Base-by-base conservation (phyloP, 2,797 vertebrate species). In the Rhinichthys osculus region DNA sequence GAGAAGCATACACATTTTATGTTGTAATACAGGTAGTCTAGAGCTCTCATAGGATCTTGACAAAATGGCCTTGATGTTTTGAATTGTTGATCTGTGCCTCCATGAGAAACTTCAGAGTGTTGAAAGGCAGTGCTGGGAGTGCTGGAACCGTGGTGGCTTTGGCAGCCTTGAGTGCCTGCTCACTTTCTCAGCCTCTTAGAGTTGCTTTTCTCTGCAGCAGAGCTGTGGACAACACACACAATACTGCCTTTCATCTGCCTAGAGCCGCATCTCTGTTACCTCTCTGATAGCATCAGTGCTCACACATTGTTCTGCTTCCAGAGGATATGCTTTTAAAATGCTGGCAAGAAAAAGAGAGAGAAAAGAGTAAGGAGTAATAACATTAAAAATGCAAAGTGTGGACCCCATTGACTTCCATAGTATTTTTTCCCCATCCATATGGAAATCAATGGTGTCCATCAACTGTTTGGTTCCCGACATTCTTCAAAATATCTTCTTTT, bases 271-370 rank as follows among this genome's bases (percentile, higher is more conserved):
- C 81, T 88, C 82, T 76, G 71, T 71, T 62, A 54, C 44, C 64
- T 33, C 62, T 33, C 67, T 70, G 87, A 90, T 90, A 88, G 81
- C 86, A 90, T 88, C 87, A 50, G 80, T 73, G 84, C 87, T 84
- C 80, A 83, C 71, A 87, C 87, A 88, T 84, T 88, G 89, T 85
- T 87, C 74, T 66, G 70, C 78, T 88, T 87, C 77, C 44, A 42
- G 30, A 64, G 73, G 82, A 81, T 77, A 78, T 90, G 87, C 89
- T 87, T 88, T 87, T 87, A 90, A 88, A 87, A 88, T 88, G 76
- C 83, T 87, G 89, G 85, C 80, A 87, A 59, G 64, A 78, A 81
- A 74, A 70, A 67, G 42, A 44, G 42, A 87, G 85, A 19, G 42
- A 50, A 27, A 52, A 74, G 23, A 17, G 2, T 2, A 4, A n/a